These are phyloP conservation scores for Labroides dimidiatus DNA, from an alignment of 2,797 vertebrate species.

Conservation along the genomic window DNA sequence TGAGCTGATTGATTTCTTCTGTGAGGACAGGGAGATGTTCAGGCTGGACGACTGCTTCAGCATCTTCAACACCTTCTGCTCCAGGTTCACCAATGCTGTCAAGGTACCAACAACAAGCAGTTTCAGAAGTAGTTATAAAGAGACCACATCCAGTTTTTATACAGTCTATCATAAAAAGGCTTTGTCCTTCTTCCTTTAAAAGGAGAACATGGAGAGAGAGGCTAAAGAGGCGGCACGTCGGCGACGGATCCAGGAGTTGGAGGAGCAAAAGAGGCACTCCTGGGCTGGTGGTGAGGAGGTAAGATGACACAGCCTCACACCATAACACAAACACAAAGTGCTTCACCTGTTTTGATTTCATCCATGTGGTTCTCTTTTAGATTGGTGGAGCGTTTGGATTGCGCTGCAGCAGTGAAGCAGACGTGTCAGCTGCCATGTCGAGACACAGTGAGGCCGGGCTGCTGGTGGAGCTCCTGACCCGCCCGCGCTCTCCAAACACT, in stretches of 20 bases:
- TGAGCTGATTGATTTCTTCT: constrained; percentile 94
- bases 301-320: neutral
- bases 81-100: constrained; percentile 88
- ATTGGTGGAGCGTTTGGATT: constrained; percentile 76
- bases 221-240: constrained; percentile 83
- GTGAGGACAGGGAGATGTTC: constrained; percentile 92
- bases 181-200: constrained; percentile 5
- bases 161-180: too few species aligned
- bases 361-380: constrained; percentile 32
- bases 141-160: too few species aligned
- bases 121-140: neutral
- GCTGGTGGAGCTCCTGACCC: constrained; percentile 83
- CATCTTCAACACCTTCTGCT: constrained; percentile 91
- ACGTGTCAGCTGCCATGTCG: constrained; percentile 81
- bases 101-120: constrained; percentile 78
- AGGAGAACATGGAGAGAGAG: constrained; percentile 91
- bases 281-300: constrained; percentile 86
- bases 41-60: constrained; percentile 92
- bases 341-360: neutral
- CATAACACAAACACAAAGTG: neutral
- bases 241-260: constrained; percentile 83
- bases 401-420: constrained; percentile 90
- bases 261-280: constrained; percentile 87
- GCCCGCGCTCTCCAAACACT: constrained; percentile 62
- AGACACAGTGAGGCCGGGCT: constrained; percentile 71